A percentile compares a stretch with the other conserved stretches of the same genome.
Evolutionary conservation across 2,888 invertebrate species (phyloP).

Genomic region (Tiphia femorata): DNA sequence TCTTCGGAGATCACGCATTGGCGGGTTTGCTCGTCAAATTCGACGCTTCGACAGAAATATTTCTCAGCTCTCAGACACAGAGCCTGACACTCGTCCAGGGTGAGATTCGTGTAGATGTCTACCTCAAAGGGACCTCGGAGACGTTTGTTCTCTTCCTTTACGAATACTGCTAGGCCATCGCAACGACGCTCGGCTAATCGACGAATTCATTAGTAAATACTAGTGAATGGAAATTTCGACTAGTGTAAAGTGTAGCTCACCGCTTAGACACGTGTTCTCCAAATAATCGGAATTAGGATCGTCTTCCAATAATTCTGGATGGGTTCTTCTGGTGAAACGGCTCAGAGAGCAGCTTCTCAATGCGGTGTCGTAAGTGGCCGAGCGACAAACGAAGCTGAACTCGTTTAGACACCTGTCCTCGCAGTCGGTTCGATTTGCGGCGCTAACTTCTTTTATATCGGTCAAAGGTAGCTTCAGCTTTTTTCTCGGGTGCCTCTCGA

Average conservation of each 20-base stretch:
- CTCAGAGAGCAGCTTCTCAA: slow-evolving; percentile 85
- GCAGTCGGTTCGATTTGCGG: slow-evolving; percentile 88
- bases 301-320: slow-evolving; percentile 86
- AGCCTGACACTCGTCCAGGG: slow-evolving; percentile 88
- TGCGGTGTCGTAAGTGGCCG: slow-evolving; percentile 85
- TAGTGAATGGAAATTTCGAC: not conserved
- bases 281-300: slow-evolving; percentile 90
- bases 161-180: slow-evolving; percentile 88
- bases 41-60: slow-evolving; percentile 91
- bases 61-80: slow-evolving; percentile 90
- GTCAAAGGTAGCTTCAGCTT: slow-evolving; percentile 84
- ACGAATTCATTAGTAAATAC: not conserved
- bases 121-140: slow-evolving; percentile 91
- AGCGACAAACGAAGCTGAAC: slow-evolving; percentile 89
- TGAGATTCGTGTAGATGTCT: slow-evolving; percentile 87
- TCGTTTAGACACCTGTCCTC: slow-evolving; percentile 92
- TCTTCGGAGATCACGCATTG: slow-evolving; percentile 92
- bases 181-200: slow-evolving; percentile 84
- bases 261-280: slow-evolving; percentile 91
- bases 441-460: slow-evolving; percentile 87
- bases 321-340: slow-evolving; percentile 86
- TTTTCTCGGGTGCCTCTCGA: slow-evolving; percentile 88
- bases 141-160: slow-evolving; percentile 90
- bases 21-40: slow-evolving; percentile 88
- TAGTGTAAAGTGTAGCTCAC: slow-evolving; percentile 69